phyloP scores from a whole-genome alignment of 1,140 invertebrate genomes.

The Vollenhovia emeryi region DNA sequence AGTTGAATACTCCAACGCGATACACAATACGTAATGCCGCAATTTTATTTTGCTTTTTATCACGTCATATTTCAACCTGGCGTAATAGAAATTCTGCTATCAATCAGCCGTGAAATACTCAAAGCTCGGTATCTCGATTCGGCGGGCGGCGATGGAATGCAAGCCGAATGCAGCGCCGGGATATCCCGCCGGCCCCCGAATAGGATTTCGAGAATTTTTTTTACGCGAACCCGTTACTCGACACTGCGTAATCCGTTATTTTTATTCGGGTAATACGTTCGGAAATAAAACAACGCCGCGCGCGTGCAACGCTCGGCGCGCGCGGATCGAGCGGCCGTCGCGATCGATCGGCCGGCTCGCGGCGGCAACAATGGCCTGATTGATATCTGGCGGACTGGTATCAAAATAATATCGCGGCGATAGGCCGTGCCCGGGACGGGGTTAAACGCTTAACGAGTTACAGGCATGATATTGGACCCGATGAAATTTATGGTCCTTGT shows the following conservation, averaged over 20 bases:
- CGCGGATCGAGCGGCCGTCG: neutral
- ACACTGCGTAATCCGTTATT: constrained; percentile 56
- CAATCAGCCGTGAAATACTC: constrained; percentile 53
- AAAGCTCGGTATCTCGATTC: constrained; percentile 39
- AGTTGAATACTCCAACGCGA: neutral
- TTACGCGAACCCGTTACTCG: constrained; percentile 26
- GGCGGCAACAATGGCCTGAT: constrained; percentile 71
- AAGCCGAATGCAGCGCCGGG: constrained; percentile 25
- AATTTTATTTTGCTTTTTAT: constrained; percentile 51
- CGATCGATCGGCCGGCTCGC: constrained; percentile 16
- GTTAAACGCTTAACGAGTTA: constrained; percentile 81
- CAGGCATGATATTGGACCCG: constrained; percentile 82
- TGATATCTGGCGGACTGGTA: constrained; percentile 78
- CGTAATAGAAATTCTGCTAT: constrained; percentile 52
- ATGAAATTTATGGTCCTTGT: constrained; percentile 82
- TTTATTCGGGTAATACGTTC: constrained; percentile 45
- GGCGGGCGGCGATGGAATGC: constrained; percentile 37
- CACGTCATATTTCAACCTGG: constrained; percentile 41
- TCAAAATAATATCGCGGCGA: constrained; percentile 79
- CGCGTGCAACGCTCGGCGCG: constrained; percentile 28
- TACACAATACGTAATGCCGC: constrained; percentile 37
- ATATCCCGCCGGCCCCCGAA: constrained; percentile 39
- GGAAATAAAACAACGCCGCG: constrained; percentile 47
- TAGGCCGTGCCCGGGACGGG: constrained; percentile 75
- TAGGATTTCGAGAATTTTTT: constrained; percentile 51